Evolutionary conservation across 2,113 vertebrate species (phyloP).

Genomic region (Alexandromys fortis): DNA sequence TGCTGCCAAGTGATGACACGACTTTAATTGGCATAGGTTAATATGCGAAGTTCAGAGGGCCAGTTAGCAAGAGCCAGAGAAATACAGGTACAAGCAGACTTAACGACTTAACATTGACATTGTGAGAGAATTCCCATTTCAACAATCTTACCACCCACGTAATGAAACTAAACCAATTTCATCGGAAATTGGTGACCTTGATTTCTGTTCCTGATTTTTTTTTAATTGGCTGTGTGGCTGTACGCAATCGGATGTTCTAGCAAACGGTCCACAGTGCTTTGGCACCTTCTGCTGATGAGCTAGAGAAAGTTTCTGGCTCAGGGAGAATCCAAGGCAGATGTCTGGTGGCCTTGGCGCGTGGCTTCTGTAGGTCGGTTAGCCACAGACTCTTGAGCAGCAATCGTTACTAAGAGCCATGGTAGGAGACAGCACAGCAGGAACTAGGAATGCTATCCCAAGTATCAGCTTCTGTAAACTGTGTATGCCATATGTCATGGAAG

Average conservation of each 20-base stretch:
- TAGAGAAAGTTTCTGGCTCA: conserved; percentile 21
- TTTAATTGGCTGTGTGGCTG: not conserved
- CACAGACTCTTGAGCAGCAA: not conserved
- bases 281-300: not conserved
- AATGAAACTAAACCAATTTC: not conserved
- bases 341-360: not conserved
- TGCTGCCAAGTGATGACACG: not conserved
- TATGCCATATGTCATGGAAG: conserved; percentile 14
- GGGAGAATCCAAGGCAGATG: not conserved
- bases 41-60: conserved; percentile 33
- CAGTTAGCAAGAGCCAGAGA: not conserved
- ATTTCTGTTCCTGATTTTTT: not conserved
- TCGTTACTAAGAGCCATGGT: not conserved
- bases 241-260: not conserved
- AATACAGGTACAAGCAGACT: not conserved
- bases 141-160: not conserved
- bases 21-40: not conserved
- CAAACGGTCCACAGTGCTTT: rapidly evolving
- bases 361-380: not conserved
- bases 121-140: not conserved
- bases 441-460: not conserved
- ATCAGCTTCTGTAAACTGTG: not conserved
- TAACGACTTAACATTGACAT: not conserved
- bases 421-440: not conserved
- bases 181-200: not conserved